These are phyloP conservation scores for Branchellion lobata DNA, from an alignment of 2,888 invertebrate genomes.

Conservation along the genomic window DNA sequence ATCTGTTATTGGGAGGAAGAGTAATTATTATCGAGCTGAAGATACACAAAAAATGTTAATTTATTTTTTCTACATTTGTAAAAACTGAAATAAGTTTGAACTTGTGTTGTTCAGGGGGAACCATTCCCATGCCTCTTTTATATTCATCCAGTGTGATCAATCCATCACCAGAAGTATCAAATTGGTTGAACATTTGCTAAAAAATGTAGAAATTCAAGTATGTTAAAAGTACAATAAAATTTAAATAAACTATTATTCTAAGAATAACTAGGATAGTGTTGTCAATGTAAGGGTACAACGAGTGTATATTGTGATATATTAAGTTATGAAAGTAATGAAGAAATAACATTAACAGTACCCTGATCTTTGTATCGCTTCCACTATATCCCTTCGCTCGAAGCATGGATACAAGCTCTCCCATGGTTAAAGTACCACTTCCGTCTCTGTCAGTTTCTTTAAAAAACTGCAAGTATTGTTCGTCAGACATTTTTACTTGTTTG, in stretches of 20 bases:
- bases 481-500: not conserved
- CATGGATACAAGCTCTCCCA: constrained; percentile 43
- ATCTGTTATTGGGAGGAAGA: not conserved
- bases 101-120: constrained; percentile 33
- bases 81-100: not conserved
- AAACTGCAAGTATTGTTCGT: constrained; percentile 36
- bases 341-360: too few relatives aligned
- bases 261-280: too few relatives aligned
- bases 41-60: too few relatives aligned
- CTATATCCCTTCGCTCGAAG: constrained; percentile 45
- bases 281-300: too few relatives aligned
- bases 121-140: constrained; percentile 45
- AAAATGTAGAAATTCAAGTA: constrained; percentile 14
- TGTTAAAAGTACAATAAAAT: not conserved
- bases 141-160: constrained; percentile 46
- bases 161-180: constrained; percentile 46
- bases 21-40: not conserved
- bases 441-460: constrained; percentile 47
- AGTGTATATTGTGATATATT: not conserved
- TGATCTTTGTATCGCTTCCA: constrained; percentile 35
- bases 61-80: too few relatives aligned
- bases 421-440: constrained; percentile 45
- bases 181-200: constrained; percentile 41
- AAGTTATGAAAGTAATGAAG: not conserved
- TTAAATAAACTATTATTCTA: not conserved